Conservation (phyloP, 2,113 vertebrate species). For the Cyphomyrus discorhynchus region DNA sequence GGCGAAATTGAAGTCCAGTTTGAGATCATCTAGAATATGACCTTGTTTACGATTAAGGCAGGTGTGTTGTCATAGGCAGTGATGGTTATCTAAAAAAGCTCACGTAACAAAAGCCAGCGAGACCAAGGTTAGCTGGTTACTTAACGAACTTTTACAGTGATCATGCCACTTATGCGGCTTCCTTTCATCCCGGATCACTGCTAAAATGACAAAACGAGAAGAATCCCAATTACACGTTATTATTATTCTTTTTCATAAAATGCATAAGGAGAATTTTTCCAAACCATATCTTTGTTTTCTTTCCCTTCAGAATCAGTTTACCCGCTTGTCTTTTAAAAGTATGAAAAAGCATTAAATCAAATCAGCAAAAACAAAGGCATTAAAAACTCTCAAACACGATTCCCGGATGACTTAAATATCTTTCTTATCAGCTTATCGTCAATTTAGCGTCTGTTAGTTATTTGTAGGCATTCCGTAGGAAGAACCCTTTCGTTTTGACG, state of each 20-base stretch:
- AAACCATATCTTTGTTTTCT: neutral
- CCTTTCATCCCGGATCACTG: no score
- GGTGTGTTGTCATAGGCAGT: neutral
- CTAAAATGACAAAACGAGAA: neutral
- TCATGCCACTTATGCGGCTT: neutral
- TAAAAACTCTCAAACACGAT: neutral
- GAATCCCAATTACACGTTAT: neutral
- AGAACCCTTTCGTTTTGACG: neutral
- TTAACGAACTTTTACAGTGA: neutral
- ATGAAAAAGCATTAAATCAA: neutral
- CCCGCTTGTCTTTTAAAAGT: neutral
- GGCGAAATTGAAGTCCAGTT: neutral
- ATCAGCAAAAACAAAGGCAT: neutral
- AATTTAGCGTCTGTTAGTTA: neutral
- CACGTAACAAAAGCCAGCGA: neutral
- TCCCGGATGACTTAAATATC: neutral
- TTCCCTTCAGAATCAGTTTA: neutral
- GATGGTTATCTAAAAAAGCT: neutral
- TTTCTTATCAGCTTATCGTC: neutral
- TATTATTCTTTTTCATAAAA: neutral
- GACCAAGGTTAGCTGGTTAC: neutral
- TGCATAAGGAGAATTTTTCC: neutral
- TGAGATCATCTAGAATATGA: neutral
- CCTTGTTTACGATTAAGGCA: neutral
- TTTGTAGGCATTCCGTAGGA: neutral